Conservation (phyloP, 2,797 vertebrate genomes). For the Arrhamphus sclerolepis region DNA sequence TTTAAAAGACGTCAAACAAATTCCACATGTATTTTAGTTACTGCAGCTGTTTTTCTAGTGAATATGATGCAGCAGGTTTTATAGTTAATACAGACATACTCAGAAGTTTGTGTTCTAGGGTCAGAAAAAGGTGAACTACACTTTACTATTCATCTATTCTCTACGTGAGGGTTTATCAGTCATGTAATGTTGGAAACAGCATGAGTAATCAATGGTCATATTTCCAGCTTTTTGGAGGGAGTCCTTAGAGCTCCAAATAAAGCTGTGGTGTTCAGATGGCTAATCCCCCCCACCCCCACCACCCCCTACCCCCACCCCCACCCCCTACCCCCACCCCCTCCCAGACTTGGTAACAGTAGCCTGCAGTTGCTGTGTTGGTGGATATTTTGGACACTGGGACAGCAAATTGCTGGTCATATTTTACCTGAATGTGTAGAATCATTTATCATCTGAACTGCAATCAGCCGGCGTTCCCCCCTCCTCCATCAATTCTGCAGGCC, state of each 20-base stretch:
- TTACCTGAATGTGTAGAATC: slow-evolving; percentile 60
- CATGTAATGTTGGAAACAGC: too few relatives aligned
- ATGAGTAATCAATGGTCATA: slow-evolving; percentile 5
- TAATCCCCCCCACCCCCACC: neutral
- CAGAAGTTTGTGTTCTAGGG: too few relatives aligned
- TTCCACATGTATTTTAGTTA: too few relatives aligned
- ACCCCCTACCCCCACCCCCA: neutral
- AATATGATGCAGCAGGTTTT: too few relatives aligned
- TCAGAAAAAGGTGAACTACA: too few relatives aligned
- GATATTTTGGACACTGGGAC: slow-evolving; percentile 27
- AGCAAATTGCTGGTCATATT: slow-evolving; percentile 45
- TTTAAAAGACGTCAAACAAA: too few relatives aligned
- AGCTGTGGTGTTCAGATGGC: neutral
- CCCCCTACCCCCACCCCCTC: neutral
- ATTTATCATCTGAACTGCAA: slow-evolving; percentile 64
- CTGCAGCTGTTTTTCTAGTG: too few relatives aligned
- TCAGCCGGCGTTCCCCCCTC: slow-evolving; percentile 39
- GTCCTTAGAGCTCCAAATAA: slow-evolving; percentile 2
- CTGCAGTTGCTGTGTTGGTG: neutral
- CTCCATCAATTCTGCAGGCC: slow-evolving; percentile 60
- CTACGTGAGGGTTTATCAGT: too few relatives aligned
- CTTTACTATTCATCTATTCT: too few relatives aligned
- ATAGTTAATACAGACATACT: too few relatives aligned
- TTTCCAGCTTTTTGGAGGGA: neutral
- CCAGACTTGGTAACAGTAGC: neutral